phyloP scores from a whole-genome alignment of 2,797 vertebrate genomes.

The Iguana delicatissima region DNA sequence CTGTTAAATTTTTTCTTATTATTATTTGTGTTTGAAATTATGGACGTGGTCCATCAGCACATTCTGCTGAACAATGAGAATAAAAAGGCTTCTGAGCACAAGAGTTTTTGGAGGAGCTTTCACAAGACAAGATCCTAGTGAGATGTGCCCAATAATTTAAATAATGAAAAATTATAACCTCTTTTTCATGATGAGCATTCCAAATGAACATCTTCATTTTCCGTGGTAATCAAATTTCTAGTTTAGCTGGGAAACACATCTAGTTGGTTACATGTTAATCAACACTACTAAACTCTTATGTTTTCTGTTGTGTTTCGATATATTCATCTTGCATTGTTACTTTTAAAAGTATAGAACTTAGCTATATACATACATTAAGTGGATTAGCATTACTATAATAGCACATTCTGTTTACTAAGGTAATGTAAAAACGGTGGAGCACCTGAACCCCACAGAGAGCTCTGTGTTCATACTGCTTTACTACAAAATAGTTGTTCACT shows the following conservation, averaged over 20 bases:
- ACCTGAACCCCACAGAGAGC: slow-evolving; percentile 57
- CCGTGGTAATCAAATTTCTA: slow-evolving; percentile 46
- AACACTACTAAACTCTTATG: slow-evolving; percentile 14
- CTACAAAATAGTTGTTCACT: slow-evolving; percentile 31
- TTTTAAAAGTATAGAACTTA: slow-evolving; percentile 26
- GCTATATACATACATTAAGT: background rate
- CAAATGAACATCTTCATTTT: slow-evolving; percentile 52
- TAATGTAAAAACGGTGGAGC: slow-evolving; percentile 30
- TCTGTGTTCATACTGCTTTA: slow-evolving; percentile 44
- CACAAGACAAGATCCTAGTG: background rate
- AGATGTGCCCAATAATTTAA: background rate
- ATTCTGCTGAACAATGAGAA: background rate
- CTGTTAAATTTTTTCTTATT: background rate
- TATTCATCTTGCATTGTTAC: slow-evolving; percentile 35
- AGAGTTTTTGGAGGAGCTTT: background rate
- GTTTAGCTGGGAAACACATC: slow-evolving; percentile 52
- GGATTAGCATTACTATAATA: background rate
- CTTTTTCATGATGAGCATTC: slow-evolving; percentile 45
- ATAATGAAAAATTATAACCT: slow-evolving; percentile 7
- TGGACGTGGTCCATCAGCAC: background rate
- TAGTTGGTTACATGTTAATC: slow-evolving; percentile 51
- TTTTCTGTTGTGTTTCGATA: slow-evolving; percentile 44
- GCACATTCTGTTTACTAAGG: slow-evolving; percentile 22
- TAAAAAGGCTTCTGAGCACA: background rate
- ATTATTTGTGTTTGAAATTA: slow-evolving; percentile 18